Evolutionary conservation across 2,113 vertebrate species (phyloP), one percentile per base, ranked within the genome.

Genomic region (Cathartes aura): DNA sequence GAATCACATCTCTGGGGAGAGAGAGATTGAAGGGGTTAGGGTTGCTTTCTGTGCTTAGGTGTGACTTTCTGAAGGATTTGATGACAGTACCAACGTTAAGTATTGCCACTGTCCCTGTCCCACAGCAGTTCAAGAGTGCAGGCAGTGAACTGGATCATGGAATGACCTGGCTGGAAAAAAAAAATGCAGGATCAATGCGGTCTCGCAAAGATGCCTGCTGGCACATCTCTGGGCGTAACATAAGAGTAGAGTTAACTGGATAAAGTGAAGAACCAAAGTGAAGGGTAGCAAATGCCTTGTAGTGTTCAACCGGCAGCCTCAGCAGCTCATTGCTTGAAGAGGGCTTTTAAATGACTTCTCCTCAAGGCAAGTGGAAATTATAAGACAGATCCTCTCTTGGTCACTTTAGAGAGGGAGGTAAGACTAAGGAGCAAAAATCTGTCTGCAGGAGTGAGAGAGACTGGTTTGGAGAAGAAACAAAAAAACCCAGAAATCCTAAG

Each of bases 161-260:
- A 72, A 11, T 34, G 20, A 78, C 36, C 76, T 40, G 72, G 6
- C 15, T 84, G 82, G 12, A 63, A 58, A 81, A 68, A 68, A 29
- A 8, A 26, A 38, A 21, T 4, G 2, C 12, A 11, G 8, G 12
- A 18, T 56, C 50, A 10, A 0, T 21, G 34, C 66, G 64, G 30
- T 62, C 36, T 82, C 5, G 1, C 24, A 53, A 10, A 53, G 68
- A 14, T 52, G 71, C 21, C 21, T 66, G 59, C 29, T 74, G 68
- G 36, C 50, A n/a, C 40, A 27, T 64, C 17, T 52, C 62, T 38
- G 53, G 20, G 40, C 1, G 0, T 56, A 56, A 15, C 0, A 0
- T 6, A 32, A 21, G 47, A 22, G 15, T n/a, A 34, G 43, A 45
- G 29, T 42, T 60, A 73, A 24, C 7, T 19, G 24, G 48, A 32